Conservation (phyloP, 2,113 vertebrate genomes). For the Rousettus leschenaultii region DNA sequence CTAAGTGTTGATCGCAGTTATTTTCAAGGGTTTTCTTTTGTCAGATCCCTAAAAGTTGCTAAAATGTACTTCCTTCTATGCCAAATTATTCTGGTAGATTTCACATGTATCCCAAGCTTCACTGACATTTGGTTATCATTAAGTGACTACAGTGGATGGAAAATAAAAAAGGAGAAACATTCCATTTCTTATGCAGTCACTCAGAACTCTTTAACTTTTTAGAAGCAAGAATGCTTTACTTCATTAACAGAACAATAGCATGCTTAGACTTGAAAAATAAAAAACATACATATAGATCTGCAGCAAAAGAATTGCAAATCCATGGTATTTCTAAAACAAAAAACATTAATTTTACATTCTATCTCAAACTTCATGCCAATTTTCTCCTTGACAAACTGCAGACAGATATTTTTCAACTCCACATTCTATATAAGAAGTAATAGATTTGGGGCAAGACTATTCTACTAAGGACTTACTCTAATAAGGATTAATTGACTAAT, state of each 20-base stretch:
- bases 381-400: slow-evolving; percentile 31
- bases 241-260: background rate
- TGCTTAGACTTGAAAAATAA: background rate
- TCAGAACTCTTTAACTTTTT: slow-evolving; percentile 19
- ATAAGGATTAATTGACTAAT: background rate
- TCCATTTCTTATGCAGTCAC: background rate
- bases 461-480: background rate
- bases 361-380: background rate
- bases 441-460: background rate
- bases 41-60: background rate
- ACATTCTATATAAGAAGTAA: slow-evolving; percentile 1
- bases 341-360: background rate
- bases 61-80: background rate
- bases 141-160: background rate
- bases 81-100: background rate
- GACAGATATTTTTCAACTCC: background rate
- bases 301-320: background rate
- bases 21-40: background rate
- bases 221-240: background rate
- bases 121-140: slow-evolving; percentile 55
- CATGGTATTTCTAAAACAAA: background rate
- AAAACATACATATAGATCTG: background rate
- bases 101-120: slow-evolving; percentile 11
- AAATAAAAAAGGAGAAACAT: slow-evolving; percentile 27
- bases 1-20: background rate